These are phyloP conservation scores for Apodemus speciosus DNA, from an alignment of 2,113 vertebrate species.

Conservation along the genomic window DNA sequence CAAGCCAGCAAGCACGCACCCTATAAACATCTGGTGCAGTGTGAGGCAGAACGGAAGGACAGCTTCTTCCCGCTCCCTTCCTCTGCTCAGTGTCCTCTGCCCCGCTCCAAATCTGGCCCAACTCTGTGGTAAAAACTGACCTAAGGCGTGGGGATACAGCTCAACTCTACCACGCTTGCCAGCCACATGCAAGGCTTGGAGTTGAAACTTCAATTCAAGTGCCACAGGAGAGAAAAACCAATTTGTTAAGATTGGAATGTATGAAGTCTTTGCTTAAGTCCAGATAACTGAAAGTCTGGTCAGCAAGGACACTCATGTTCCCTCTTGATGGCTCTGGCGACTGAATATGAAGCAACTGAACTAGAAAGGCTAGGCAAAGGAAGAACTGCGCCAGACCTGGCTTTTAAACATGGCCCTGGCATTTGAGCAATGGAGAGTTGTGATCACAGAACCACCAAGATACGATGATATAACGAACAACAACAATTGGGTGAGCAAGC, in stretches of 20 bases:
- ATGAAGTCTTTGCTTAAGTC: conserved; percentile 44
- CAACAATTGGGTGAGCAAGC: not conserved
- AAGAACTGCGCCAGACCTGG: not conserved
- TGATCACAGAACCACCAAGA: not conserved
- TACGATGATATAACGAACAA: not conserved
- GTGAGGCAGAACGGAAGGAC: not conserved
- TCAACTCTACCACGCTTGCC: not conserved
- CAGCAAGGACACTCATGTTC: conserved; percentile 28
- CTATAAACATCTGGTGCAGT: not conserved
- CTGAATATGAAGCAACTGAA: conserved; percentile 28
- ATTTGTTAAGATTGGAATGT: conserved; percentile 39
- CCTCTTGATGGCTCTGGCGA: not conserved
- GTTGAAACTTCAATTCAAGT: not conserved
- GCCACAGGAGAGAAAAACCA: not conserved
- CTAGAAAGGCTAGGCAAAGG: not conserved
- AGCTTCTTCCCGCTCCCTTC: conserved; percentile 1
- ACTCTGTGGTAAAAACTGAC: conserved; percentile 42
- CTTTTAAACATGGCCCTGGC: not conserved
- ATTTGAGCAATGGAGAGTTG: conserved; percentile 7
- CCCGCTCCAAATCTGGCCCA: not conserved
- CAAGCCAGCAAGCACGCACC: not conserved
- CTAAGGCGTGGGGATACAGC: not conserved
- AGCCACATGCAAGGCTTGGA: not conserved
- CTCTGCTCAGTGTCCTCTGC: not conserved
- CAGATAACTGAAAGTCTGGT: not conserved